Evolutionary conservation across 1,140 invertebrate species (phyloP).

Genomic region (Tetramorium simillimum): DNA sequence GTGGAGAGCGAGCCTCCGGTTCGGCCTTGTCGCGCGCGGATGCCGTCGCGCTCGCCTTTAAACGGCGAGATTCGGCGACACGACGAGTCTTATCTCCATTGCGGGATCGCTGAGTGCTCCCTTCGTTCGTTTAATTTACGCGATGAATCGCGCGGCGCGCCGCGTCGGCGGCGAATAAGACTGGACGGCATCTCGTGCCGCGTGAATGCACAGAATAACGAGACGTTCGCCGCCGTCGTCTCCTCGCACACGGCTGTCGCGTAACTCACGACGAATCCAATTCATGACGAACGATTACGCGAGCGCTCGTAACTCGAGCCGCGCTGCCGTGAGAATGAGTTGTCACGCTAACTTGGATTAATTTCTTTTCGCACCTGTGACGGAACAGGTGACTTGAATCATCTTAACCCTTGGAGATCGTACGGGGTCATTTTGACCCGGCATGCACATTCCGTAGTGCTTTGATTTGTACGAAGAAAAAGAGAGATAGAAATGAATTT

Average conservation of each 20-base stretch:
- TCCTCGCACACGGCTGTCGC: slow-evolving; percentile 39
- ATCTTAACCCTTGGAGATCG: neutral
- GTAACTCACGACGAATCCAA: slow-evolving; percentile 52
- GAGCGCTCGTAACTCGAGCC: slow-evolving; percentile 1
- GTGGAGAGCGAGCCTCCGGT: slow-evolving; percentile 39
- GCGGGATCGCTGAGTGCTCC: slow-evolving; percentile 76
- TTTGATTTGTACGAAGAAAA: too few species aligned
- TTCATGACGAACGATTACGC: slow-evolving; percentile 8
- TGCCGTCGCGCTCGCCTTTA: slow-evolving; percentile 64
- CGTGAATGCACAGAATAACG: slow-evolving; percentile 67
- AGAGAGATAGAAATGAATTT: too few species aligned
- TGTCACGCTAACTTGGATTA: slow-evolving; percentile 51
- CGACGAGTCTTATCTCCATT: slow-evolving; percentile 73
- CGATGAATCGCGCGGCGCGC: slow-evolving; percentile 62
- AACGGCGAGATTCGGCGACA: slow-evolving; percentile 69
- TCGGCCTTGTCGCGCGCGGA: slow-evolving; percentile 18
- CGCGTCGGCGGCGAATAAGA: slow-evolving; percentile 66
- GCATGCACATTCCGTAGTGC: too few species aligned
- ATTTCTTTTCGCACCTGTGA: slow-evolving; percentile 27
- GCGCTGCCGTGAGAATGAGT: slow-evolving; percentile 48
- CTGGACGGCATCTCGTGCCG: slow-evolving; percentile 51
- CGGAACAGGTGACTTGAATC: neutral
- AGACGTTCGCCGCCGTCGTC: slow-evolving; percentile 53
- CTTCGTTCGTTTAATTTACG: slow-evolving; percentile 78
- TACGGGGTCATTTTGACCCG: too few species aligned